A percentile compares a stretch with the other conserved stretches of the same genome.
Conservation (phyloP, 2,888 invertebrate genomes). For the Augiades crinisus region DNA sequence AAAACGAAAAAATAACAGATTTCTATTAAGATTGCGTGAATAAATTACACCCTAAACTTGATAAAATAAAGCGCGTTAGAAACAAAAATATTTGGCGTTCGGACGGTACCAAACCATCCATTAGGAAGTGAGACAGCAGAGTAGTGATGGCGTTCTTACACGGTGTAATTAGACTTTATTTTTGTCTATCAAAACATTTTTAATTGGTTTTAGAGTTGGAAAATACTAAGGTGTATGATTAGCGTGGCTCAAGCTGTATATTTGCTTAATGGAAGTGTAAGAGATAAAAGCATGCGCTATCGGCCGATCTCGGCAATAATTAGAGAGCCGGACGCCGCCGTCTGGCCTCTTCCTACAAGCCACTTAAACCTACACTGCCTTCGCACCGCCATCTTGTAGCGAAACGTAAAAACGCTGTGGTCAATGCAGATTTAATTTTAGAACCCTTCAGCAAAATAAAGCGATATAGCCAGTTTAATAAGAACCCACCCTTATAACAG, state of each 20-base stretch:
- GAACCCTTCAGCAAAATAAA: too few relatives aligned
- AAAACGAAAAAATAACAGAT: conserved; percentile 3
- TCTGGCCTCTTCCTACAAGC: conserved; percentile 59
- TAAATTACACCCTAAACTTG: conserved; percentile 17
- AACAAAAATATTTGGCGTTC: conserved; percentile 57
- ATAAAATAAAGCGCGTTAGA: conserved; percentile 18
- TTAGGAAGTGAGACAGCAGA: conserved; percentile 52
- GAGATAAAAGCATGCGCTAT: conserved; percentile 77
- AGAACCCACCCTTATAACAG: too few relatives aligned
- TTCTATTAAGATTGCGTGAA: conserved; percentile 12
- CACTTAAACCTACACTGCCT: conserved; percentile 74
- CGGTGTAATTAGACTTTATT: conserved; percentile 64
- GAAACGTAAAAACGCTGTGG: conserved; percentile 35
- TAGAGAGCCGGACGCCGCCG: conserved; percentile 56
- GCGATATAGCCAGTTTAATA: too few relatives aligned
- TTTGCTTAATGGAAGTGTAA: conserved; percentile 79
- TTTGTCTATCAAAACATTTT: conserved; percentile 80
- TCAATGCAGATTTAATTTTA: too few relatives aligned
- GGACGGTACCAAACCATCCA: conserved; percentile 51
- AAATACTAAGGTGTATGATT: conserved; percentile 74
- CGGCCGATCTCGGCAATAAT: conserved; percentile 67
- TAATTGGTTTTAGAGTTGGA: conserved; percentile 72
- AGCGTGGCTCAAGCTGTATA: conserved; percentile 72
- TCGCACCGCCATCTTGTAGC: conserved; percentile 51
- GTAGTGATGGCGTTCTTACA: conserved; percentile 54